Evolutionary conservation across 2,113 vertebrate species (phyloP).

Genomic region (Seriola dumerili): DNA sequence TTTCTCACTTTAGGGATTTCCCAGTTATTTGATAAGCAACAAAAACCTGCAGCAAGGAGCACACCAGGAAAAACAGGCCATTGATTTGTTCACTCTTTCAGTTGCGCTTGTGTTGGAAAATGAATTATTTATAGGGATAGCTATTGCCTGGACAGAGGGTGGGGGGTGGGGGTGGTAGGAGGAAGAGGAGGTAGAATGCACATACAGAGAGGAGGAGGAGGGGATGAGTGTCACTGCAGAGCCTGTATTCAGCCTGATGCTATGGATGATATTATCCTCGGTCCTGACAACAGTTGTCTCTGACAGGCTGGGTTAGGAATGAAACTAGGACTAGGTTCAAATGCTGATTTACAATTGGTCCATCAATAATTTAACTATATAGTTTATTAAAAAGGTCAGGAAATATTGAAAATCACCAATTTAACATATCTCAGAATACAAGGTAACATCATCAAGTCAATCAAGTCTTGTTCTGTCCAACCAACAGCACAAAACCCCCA

Average conservation of each 20-base stretch:
- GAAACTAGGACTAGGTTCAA: too few species aligned
- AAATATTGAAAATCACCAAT: too few species aligned
- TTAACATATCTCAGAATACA: too few species aligned
- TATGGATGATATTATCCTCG: conserved; percentile 4
- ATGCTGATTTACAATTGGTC: too few species aligned
- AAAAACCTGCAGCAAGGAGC: not conserved
- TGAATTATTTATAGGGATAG: conserved; percentile 68
- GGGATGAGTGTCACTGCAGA: not conserved
- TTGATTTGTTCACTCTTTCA: conserved; percentile 11
- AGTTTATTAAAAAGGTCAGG: too few species aligned
- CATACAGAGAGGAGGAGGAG: conserved; percentile 7
- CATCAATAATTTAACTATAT: too few species aligned
- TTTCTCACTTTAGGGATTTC: conserved; percentile 18
- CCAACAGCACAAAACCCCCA: too few species aligned
- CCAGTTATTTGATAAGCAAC: conserved; percentile 22
- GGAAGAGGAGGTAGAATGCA: conserved; percentile 5
- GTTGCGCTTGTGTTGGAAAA: conserved; percentile 35
- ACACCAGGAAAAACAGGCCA: conserved; percentile 1
- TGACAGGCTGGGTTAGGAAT: too few species aligned
- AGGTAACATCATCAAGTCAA: too few species aligned
- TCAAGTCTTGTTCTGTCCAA: too few species aligned
- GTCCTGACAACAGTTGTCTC: not conserved
- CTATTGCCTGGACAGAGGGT: conserved; percentile 29
- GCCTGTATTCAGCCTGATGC: not conserved
- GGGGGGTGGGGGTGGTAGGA: conserved; percentile 18